Evolutionary conservation across 2,797 vertebrate species (phyloP).

Genomic region (Neosilurus hyrtlii): DNA sequence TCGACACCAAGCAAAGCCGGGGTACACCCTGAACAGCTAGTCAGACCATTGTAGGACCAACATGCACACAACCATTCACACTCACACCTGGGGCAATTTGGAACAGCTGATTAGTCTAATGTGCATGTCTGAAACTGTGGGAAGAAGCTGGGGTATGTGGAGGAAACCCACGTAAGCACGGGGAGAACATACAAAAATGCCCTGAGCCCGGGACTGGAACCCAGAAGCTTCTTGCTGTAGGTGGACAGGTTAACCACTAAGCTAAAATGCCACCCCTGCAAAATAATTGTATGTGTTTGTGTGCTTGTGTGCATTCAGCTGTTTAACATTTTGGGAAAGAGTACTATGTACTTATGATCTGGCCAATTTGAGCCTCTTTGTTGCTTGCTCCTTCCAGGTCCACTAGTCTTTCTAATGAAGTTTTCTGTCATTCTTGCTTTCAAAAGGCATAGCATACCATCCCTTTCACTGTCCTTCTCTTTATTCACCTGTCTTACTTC

Average conservation of each 20-base stretch:
- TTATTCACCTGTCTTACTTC: slow-evolving; percentile 12
- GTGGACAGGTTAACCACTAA: not conserved
- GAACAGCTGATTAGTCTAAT: no score
- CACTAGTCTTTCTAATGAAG: slow-evolving; percentile 4
- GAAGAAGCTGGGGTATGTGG: no score
- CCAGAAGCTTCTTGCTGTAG: no score
- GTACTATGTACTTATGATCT: not conserved
- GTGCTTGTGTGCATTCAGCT: not conserved
- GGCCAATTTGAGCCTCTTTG: not conserved
- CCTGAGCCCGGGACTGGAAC: not conserved
- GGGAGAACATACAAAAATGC: no score
- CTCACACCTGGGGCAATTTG: no score
- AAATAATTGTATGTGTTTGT: not conserved
- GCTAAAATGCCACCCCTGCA: not conserved
- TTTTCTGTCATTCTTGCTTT: slow-evolving; percentile 22
- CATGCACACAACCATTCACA: no score
- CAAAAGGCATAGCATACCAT: not conserved
- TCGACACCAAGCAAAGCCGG: no score
- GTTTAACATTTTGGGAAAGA: not conserved
- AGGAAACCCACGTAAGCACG: no score
- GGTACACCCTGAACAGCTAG: no score
- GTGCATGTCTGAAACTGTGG: no score
- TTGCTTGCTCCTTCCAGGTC: slow-evolving; percentile 2
- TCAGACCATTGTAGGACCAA: no score
- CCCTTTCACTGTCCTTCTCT: slow-evolving; percentile 12